These are phyloP conservation scores for Cephus cinctus DNA, from an alignment of 1,140 invertebrate genomes.

Conservation along the genomic window DNA sequence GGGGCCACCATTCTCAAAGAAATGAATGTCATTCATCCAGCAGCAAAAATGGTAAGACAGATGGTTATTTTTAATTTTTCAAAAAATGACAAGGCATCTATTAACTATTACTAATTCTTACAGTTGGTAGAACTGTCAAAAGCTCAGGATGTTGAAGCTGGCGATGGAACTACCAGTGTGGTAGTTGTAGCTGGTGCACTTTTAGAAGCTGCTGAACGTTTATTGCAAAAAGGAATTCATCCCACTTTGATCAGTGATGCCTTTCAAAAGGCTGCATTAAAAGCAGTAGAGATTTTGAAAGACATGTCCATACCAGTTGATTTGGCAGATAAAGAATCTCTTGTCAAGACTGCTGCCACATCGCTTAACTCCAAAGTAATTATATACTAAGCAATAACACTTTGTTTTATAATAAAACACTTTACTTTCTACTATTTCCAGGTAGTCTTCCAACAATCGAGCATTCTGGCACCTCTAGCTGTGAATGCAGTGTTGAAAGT, in stretches of 20 bases:
- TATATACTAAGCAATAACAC: no score
- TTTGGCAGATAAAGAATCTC: slow-evolving; percentile 80
- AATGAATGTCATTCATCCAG: slow-evolving; percentile 98
- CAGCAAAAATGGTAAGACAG: slow-evolving; percentile 98
- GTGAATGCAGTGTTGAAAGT: slow-evolving; percentile 96
- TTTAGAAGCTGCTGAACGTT: slow-evolving; percentile 90
- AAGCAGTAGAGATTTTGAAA: slow-evolving; percentile 84
- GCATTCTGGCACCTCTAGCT: slow-evolving; percentile 91
- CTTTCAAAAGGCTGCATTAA: slow-evolving; percentile 86
- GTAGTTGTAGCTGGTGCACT: slow-evolving; percentile 95
- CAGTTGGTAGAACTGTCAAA: slow-evolving; percentile 96
- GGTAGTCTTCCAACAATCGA: slow-evolving; percentile 97
- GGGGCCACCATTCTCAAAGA: slow-evolving; percentile 99
- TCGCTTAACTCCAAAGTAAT: slow-evolving; percentile 95
- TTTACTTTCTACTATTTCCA: slow-evolving; percentile 31
- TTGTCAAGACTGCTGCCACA: slow-evolving; percentile 94
- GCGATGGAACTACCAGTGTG: slow-evolving; percentile 98
- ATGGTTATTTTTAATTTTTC: neutral
- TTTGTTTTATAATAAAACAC: slow-evolving; percentile 9
- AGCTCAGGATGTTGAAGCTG: slow-evolving; percentile 98
- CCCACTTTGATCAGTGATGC: slow-evolving; percentile 96
- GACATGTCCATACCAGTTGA: slow-evolving; percentile 86
- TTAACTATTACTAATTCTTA: no score
- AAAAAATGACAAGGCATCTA: no score
- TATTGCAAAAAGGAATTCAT: slow-evolving; percentile 94